A percentile compares a stretch with the other conserved stretches of the same genome.
Conservation (phyloP, 2,797 vertebrate genomes). For the Halcyon leucocephala region DNA sequence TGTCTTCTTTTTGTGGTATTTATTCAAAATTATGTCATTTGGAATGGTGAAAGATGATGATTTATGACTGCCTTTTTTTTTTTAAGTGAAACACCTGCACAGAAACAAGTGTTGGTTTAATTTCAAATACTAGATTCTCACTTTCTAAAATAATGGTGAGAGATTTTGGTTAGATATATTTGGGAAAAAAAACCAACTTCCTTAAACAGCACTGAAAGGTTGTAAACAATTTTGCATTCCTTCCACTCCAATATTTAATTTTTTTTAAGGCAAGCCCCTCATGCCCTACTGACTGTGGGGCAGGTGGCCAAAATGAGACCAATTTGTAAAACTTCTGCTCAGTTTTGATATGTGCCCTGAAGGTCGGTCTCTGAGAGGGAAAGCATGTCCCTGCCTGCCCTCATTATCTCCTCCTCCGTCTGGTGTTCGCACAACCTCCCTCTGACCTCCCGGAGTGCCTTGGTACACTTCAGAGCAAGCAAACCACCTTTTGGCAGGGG, state of each 20-base stretch:
- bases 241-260: neutral
- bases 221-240: neutral
- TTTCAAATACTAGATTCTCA: neutral
- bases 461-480: neutral
- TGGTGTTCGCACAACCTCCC: neutral
- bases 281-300: neutral
- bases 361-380: neutral
- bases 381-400: neutral
- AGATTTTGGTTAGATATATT: neutral
- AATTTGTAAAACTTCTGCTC: neutral
- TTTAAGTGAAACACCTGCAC: neutral
- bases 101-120: neutral
- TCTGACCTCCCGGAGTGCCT: neutral
- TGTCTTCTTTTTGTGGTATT: neutral
- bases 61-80: neutral
- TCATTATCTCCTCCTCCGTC: neutral
- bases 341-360: neutral
- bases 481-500: fast-evolving
- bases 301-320: neutral
- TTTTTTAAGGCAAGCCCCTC: neutral
- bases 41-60: neutral
- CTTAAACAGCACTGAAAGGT: neutral
- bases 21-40: neutral
- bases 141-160: neutral
- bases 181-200: neutral